phyloP scores from a whole-genome alignment of 2,113 vertebrate genomes.

The Platycercus adscitus region DNA sequence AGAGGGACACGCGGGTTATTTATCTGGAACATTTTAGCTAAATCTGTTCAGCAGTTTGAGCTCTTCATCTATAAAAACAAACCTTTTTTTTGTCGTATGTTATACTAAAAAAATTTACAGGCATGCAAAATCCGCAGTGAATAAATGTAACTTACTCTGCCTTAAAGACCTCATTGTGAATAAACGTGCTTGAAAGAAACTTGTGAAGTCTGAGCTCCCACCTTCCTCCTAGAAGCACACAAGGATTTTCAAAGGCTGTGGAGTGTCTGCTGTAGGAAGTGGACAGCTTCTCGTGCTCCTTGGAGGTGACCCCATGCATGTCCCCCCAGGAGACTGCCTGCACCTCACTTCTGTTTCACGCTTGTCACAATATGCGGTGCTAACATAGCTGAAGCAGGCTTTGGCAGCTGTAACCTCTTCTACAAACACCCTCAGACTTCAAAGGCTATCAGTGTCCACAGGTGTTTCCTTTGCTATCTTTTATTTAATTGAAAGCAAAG shows the following conservation, averaged over 20 bases:
- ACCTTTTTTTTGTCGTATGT: not conserved
- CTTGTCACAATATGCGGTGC: not conserved
- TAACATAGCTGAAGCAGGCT: not conserved
- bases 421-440: not conserved
- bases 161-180: not conserved
- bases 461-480: not conserved
- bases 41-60: not conserved
- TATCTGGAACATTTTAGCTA: not conserved
- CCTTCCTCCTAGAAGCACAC: not conserved
- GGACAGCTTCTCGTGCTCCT: not conserved
- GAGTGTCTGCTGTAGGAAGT: not conserved
- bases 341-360: not conserved
- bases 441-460: not conserved
- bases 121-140: not conserved
- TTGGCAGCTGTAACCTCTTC: not conserved
- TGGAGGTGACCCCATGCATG: accelerated
- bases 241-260: not conserved
- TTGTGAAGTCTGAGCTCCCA: not conserved
- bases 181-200: not conserved
- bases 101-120: not conserved
- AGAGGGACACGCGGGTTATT: not conserved
- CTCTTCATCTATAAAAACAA: not conserved
- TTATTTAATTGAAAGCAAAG: not conserved
- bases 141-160: not conserved
- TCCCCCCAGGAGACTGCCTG: not conserved